Percentiles rank a stretch among this genome's conserved stretches.
These are phyloP conservation scores for Momotus momota DNA, from an alignment of 2,797 vertebrate genomes.

Conservation along the genomic window DNA sequence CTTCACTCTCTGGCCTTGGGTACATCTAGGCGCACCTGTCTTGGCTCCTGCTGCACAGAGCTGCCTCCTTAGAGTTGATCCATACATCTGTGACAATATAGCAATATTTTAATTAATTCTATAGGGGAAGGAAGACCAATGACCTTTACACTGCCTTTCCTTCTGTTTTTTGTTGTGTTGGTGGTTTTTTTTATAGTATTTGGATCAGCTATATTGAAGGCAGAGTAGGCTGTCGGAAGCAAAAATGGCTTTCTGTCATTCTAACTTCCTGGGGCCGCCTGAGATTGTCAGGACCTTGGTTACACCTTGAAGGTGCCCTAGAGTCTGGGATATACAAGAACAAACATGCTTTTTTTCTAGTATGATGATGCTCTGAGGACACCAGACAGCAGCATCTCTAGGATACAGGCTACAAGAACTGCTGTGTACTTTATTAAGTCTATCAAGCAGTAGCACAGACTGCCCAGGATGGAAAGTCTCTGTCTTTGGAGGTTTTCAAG, in stretches of 20 bases:
- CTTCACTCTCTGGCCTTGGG: not conserved
- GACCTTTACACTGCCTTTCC: not conserved
- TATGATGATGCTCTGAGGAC: not conserved
- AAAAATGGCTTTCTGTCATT: not conserved
- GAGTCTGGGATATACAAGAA: not conserved
- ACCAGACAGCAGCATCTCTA: not conserved
- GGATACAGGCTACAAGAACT: not conserved
- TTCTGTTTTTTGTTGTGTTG: not conserved
- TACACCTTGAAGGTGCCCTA: not conserved
- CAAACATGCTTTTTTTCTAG: not conserved
- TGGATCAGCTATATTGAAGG: not conserved
- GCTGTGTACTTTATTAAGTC: not conserved
- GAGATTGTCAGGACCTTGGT: not conserved
- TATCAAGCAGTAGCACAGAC: not conserved
- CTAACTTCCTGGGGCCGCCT: not conserved
- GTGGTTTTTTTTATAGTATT: not conserved
- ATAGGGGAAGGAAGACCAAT: rapidly evolving
- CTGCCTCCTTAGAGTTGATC: not conserved
- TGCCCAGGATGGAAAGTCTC: not conserved
- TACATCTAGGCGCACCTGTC: not conserved
- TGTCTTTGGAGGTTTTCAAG: not conserved
- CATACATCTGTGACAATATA: not conserved
- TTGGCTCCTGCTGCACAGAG: not conserved
- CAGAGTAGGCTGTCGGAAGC: not conserved
- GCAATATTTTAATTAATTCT: not conserved